Evolutionary conservation across 2,797 vertebrate genomes (phyloP).

Genomic region (Columba guinea): DNA sequence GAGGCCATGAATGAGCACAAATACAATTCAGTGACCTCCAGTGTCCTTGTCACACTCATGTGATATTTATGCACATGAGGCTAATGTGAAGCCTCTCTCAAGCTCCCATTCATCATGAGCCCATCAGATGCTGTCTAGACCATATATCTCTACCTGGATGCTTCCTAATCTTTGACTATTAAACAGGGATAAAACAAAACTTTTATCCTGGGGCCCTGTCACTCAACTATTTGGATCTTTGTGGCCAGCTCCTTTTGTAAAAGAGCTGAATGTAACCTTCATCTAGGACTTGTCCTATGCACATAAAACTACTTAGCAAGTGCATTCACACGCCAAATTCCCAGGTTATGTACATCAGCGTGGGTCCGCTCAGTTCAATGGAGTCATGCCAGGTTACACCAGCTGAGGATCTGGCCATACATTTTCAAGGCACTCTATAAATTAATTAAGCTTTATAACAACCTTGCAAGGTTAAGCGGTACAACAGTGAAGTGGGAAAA

Average conservation of each 20-base stretch:
- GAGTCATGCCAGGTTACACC: background rate
- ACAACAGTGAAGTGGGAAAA: background rate
- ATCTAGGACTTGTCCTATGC: background rate
- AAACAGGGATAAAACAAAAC: conserved; percentile 55
- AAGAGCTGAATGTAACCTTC: background rate
- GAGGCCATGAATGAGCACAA: conserved; percentile 17
- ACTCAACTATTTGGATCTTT: conserved; percentile 5
- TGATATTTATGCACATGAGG: conserved; percentile 64
- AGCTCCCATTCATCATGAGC: conserved; percentile 63
- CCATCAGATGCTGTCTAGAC: conserved; percentile 53
- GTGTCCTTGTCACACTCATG: conserved; percentile 58
- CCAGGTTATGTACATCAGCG: background rate
- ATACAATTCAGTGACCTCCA: conserved; percentile 43
- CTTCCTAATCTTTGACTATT: conserved; percentile 57
- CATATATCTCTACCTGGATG: conserved; percentile 61
- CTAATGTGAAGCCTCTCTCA: conserved; percentile 54
- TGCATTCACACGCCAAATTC: background rate
- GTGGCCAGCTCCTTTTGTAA: background rate
- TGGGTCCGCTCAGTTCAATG: background rate
- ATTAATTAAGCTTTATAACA: conserved; percentile 24
- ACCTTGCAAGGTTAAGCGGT: background rate
- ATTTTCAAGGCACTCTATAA: background rate
- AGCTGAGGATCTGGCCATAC: background rate
- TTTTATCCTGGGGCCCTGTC: background rate
- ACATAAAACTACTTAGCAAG: background rate